These are phyloP conservation scores for Cephus nigrinus DNA, from an alignment of 2,888 invertebrate genomes.

Conservation along the genomic window DNA sequence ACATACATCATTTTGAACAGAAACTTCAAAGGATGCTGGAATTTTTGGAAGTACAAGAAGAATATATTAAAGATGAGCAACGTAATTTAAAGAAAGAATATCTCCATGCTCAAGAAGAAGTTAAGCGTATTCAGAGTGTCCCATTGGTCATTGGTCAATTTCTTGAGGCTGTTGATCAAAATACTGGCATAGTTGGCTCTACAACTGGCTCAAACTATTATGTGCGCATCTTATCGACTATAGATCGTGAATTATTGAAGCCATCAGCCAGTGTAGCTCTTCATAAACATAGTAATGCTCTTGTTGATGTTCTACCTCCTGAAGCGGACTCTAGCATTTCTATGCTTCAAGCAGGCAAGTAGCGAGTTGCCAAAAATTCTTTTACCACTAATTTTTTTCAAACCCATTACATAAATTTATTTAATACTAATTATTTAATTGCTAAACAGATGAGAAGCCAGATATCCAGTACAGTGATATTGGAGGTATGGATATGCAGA, in stretches of 20 bases:
- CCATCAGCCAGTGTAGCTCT: slow-evolving; percentile 98
- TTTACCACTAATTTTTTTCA: neutral
- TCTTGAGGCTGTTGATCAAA: slow-evolving; percentile 98
- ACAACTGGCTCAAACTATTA: slow-evolving; percentile 99
- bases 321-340: slow-evolving; percentile 99
- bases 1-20: slow-evolving; percentile 64
- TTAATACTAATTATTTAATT: neutral
- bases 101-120: slow-evolving; percentile 97
- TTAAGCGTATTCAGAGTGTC: slow-evolving; percentile 98
- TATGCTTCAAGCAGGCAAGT: slow-evolving; percentile 90
- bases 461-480: slow-evolving; percentile 98
- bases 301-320: slow-evolving; percentile 98
- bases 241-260: slow-evolving; percentile 96
- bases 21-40: slow-evolving; percentile 96
- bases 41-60: slow-evolving; percentile 98
- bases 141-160: slow-evolving; percentile 99
- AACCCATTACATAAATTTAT: neutral
- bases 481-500: slow-evolving; percentile 99
- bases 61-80: slow-evolving; percentile 99
- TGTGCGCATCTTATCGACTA: slow-evolving; percentile 97
- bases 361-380: neutral
- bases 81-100: slow-evolving; percentile 98
- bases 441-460: slow-evolving; percentile 87
- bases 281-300: slow-evolving; percentile 99
- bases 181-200: slow-evolving; percentile 98